phyloP scores from a whole-genome alignment of 2,888 invertebrate genomes.

The Torymus tubicola region DNA sequence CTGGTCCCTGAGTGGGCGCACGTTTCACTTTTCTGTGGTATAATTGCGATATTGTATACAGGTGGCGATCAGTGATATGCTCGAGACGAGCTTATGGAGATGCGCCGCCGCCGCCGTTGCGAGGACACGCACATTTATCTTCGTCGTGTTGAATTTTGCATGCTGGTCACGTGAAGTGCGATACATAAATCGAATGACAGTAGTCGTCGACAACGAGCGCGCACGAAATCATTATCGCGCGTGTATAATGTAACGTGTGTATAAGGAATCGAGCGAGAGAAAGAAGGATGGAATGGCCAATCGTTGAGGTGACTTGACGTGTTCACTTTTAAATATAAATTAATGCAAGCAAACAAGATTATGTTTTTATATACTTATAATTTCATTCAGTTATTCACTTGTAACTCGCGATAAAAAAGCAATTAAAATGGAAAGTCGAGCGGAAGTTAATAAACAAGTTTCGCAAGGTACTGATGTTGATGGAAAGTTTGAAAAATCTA shows the following conservation, averaged over 20 bases:
- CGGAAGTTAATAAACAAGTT: constrained; percentile 1
- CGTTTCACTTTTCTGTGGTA: constrained; percentile 19
- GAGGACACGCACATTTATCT: too few species aligned
- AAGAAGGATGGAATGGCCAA: not conserved
- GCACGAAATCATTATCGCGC: constrained; percentile 18
- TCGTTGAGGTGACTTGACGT: constrained; percentile 2
- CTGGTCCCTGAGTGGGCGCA: not conserved
- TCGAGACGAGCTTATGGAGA: too few species aligned
- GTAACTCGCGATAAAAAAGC: not conserved
- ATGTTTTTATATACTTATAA: constrained; percentile 9
- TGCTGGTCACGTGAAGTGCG: constrained; percentile 20
- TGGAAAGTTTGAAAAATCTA: constrained; percentile 11
- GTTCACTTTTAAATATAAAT: constrained; percentile 13
- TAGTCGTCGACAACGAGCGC: constrained; percentile 17
- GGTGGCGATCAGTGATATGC: too few species aligned
- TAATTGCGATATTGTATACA: not conserved
- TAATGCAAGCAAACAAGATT: not conserved
- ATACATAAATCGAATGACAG: constrained; percentile 25
- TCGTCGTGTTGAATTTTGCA: not conserved
- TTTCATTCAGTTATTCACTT: not conserved
- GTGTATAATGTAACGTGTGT: too few species aligned
- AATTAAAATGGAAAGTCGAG: constrained; percentile 19
- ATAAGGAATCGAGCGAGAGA: too few species aligned
- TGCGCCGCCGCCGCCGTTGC: too few species aligned
- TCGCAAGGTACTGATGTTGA: not conserved